A percentile compares a stretch with the other conserved stretches of the same genome.
Evolutionary conservation across 2,113 vertebrate species (phyloP).

Genomic region (Brachyhypopomus gauderio): DNA sequence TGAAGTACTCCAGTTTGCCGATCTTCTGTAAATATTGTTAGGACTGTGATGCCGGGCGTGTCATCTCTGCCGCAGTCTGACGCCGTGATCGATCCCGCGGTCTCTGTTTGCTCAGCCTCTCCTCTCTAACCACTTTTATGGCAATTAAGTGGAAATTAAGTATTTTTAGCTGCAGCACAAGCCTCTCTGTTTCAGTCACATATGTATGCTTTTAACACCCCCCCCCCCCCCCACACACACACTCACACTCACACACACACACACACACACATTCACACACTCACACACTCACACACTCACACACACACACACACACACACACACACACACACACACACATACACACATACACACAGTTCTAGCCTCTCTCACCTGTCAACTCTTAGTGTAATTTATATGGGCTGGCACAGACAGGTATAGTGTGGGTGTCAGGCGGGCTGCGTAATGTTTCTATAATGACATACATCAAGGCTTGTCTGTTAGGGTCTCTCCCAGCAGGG

Average conservation of each 20-base stretch:
- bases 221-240: background rate
- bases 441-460: conserved; percentile 43
- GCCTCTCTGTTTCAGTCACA: conserved; percentile 9
- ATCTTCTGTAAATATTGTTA: conserved; percentile 56
- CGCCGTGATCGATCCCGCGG: conserved; percentile 46
- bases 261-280: background rate
- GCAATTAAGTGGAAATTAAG: conserved; percentile 44
- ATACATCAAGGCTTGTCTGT: conserved; percentile 42
- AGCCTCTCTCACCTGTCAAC: conserved; percentile 24
- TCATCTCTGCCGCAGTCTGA: background rate
- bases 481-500: conserved; percentile 32
- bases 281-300: background rate
- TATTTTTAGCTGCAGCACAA: conserved; percentile 42
- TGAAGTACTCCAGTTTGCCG: conserved; percentile 23
- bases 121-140: conserved; percentile 34
- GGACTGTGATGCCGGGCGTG: conserved; percentile 29
- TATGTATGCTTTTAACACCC: conserved; percentile 24
- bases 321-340: background rate
- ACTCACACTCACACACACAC: background rate
- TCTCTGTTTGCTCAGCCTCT: conserved; percentile 44
- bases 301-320: background rate
- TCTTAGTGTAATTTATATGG: conserved; percentile 37
- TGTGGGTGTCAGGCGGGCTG: conserved; percentile 45
- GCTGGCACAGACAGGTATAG: conserved; percentile 50
- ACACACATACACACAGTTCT: conserved; percentile 15